Conservation (phyloP, 2,888 invertebrate species). For the Lasius fuliginosus region DNA sequence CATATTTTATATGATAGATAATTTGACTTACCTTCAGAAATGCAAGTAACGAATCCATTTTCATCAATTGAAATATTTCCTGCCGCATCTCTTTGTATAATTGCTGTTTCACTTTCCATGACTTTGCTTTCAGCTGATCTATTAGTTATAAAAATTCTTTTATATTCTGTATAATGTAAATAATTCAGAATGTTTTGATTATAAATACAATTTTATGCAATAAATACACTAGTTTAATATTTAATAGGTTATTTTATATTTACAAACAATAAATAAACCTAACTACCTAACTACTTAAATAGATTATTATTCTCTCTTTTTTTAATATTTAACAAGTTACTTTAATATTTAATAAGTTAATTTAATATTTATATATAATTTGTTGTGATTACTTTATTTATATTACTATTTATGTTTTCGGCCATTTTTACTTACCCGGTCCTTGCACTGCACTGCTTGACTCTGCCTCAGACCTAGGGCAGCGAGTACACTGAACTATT, state of each 20-base stretch:
- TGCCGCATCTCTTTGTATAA: background rate
- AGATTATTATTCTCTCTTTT: too few species aligned
- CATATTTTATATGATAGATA: background rate
- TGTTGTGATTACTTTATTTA: background rate
- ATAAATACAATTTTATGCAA: too few species aligned
- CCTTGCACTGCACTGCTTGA: slow-evolving; percentile 1
- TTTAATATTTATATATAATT: background rate
- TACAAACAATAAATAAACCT: background rate
- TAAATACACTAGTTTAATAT: too few species aligned
- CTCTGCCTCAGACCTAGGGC: background rate
- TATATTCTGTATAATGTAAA: background rate
- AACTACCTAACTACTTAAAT: too few species aligned
- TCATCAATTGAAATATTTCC: background rate
- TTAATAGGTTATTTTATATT: too few species aligned
- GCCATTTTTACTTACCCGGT: slow-evolving; percentile 1
- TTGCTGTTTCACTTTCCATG: background rate
- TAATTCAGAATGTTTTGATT: too few species aligned
- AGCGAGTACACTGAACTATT: slow-evolving; percentile 9
- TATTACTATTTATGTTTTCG: background rate
- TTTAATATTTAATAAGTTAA: background rate
- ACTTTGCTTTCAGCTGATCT: background rate
- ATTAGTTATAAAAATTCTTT: slow-evolving; percentile 2
- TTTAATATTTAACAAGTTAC: background rate
- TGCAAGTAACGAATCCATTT: background rate
- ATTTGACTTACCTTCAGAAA: background rate